Percentiles rank a stretch among this genome's conserved stretches.
phyloP scores from a whole-genome alignment of 2,888 invertebrate species.

The Ellobium chinense region DNA sequence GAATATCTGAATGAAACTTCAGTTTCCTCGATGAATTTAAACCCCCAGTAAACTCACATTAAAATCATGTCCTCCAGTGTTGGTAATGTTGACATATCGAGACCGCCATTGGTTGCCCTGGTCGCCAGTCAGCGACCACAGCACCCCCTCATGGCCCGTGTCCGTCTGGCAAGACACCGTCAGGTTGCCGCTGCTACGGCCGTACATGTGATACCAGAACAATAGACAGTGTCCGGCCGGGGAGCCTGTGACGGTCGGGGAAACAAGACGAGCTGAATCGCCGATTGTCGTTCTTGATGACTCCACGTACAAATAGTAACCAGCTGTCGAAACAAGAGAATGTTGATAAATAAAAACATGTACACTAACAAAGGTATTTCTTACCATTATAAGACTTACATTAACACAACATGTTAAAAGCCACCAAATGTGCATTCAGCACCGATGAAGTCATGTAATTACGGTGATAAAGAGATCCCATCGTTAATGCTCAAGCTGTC shows the following conservation, averaged over 20 bases:
- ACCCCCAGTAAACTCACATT: too few relatives aligned
- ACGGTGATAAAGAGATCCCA: too few relatives aligned
- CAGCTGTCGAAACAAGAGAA: conserved; percentile 9
- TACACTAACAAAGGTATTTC: background rate
- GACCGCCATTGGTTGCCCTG: conserved; percentile 51
- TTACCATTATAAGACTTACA: too few relatives aligned
- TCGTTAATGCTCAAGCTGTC: too few relatives aligned
- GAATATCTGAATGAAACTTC: too few relatives aligned
- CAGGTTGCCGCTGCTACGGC: conserved; percentile 48
- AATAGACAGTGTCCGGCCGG: conserved; percentile 56
- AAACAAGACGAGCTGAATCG: conserved; percentile 52
- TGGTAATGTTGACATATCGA: conserved; percentile 26
- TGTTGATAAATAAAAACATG: background rate
- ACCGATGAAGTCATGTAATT: too few relatives aligned
- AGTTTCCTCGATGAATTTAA: too few relatives aligned
- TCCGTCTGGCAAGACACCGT: conserved; percentile 24
- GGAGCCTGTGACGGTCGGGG: conserved; percentile 50
- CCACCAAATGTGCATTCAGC: too few relatives aligned
- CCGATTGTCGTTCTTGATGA: conserved; percentile 40
- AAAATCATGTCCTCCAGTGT: conserved; percentile 41
- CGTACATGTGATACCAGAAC: conserved; percentile 66
- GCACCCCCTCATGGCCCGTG: conserved; percentile 25
- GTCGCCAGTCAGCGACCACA: conserved; percentile 48
- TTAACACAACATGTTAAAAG: too few relatives aligned
- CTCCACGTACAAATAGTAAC: conserved; percentile 50